Conservation (phyloP, 23 tunicate species). For the Phallusia fumigata region DNA sequence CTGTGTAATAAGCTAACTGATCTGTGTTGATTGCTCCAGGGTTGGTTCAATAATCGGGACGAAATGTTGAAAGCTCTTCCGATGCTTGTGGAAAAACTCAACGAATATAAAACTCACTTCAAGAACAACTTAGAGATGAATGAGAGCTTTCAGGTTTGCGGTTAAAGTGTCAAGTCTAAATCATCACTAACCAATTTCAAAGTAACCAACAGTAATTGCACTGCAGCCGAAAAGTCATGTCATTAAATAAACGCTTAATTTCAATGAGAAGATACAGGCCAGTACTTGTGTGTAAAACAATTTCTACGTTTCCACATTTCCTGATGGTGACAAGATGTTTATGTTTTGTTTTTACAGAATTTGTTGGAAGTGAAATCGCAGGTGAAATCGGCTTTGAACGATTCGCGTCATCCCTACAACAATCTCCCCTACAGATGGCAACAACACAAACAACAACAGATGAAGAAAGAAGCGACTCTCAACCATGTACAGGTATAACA, state of each 20-base stretch:
- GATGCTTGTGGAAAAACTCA: conserved; percentile 56
- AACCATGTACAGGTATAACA: conserved; percentile 66
- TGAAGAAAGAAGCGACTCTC: conserved; percentile 49
- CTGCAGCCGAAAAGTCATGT: too few species aligned
- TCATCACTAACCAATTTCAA: too few species aligned
- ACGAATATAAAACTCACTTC: conserved; percentile 78
- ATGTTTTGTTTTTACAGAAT: conserved; percentile 28
- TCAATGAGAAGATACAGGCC: too few species aligned
- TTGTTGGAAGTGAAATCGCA: conserved; percentile 59
- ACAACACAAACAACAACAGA: conserved; percentile 69
- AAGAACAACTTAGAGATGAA: conserved; percentile 59
- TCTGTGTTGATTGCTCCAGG: conserved; percentile 37
- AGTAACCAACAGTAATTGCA: too few species aligned
- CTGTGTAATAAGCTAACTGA: too few species aligned
- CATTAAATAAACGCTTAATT: too few species aligned
- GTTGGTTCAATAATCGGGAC: conserved; percentile 90
- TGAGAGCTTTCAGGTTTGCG: conserved; percentile 58
- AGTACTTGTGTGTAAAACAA: too few species aligned
- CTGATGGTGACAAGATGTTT: too few species aligned
- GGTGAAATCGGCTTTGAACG: conserved; percentile 69
- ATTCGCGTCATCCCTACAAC: conserved; percentile 65
- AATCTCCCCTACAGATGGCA: conserved; percentile 59
- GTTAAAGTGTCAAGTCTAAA: too few species aligned
- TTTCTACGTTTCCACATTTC: too few species aligned
- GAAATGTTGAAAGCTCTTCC: conserved; percentile 81